Evolutionary conservation across 2,888 invertebrate species (phyloP).

Genomic region (Noctua comes): DNA sequence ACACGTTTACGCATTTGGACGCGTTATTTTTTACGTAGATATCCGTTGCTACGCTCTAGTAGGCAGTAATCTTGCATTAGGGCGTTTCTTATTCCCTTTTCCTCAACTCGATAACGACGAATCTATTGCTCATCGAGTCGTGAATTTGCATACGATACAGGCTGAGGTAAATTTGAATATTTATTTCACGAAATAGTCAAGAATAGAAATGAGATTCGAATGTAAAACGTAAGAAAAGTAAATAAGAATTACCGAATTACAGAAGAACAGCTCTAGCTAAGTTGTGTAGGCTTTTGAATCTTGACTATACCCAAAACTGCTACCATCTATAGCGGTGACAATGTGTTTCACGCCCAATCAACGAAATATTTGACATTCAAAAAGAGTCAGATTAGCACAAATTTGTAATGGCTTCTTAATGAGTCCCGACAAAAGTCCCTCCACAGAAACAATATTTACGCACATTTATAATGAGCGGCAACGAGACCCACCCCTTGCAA

Average conservation of each 20-base stretch:
- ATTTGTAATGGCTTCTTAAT: conserved; percentile 84
- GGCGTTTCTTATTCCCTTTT: conserved; percentile 39
- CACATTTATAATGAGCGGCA: conserved; percentile 80
- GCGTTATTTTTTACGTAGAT: neutral
- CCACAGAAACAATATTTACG: conserved; percentile 81
- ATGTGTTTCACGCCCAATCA: neutral
- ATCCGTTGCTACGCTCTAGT: conserved; percentile 24
- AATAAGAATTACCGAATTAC: neutral
- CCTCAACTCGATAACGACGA: conserved; percentile 30
- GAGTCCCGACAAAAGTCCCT: conserved; percentile 77
- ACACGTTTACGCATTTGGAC: neutral
- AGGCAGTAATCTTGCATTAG: conserved; percentile 21
- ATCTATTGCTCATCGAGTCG: conserved; percentile 12
- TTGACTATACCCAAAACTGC: neutral
- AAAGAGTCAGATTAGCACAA: conserved; percentile 65
- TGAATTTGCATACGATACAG: conserved; percentile 10
- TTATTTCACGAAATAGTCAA: neutral
- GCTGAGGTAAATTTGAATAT: neutral
- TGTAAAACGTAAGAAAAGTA: neutral
- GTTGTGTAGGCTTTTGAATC: neutral
- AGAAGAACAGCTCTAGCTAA: neutral
- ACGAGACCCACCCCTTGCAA: conserved; percentile 59
- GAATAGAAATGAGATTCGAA: neutral
- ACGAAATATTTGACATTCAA: conserved; percentile 29
- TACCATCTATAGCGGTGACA: neutral